phyloP scores from a whole-genome alignment of 2,113 vertebrate species.

The Hippocampus guttulatus region DNA sequence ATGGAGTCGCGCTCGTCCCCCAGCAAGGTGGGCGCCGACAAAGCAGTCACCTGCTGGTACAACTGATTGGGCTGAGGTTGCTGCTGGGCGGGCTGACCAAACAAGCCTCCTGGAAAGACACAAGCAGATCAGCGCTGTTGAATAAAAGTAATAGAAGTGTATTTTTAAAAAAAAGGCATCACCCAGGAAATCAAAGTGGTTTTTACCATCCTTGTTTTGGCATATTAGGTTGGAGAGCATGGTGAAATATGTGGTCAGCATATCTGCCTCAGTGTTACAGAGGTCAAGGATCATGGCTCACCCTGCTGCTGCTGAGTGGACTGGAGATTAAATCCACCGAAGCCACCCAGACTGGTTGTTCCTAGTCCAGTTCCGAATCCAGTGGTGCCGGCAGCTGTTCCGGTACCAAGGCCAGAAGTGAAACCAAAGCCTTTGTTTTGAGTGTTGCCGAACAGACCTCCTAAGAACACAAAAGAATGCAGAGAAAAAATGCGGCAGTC shows the following conservation, averaged over 20 bases:
- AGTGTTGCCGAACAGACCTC: constrained; percentile 84
- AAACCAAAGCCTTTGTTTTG: constrained; percentile 97
- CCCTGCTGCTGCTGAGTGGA: constrained; percentile 74
- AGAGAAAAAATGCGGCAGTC: background rate
- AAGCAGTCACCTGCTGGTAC: constrained; percentile 92
- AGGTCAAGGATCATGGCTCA: constrained; percentile 20
- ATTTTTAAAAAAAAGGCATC: too few relatives aligned
- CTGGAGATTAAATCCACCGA: constrained; percentile 87
- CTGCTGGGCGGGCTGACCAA: constrained; percentile 80
- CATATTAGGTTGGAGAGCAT: too few relatives aligned
- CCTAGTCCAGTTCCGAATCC: constrained; percentile 84
- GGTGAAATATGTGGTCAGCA: too few relatives aligned
- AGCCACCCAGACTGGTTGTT: constrained; percentile 72
- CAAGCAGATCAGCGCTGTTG: background rate
- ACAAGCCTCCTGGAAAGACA: constrained; percentile 75
- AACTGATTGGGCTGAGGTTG: constrained; percentile 86
- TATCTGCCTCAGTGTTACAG: too few relatives aligned
- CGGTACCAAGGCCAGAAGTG: constrained; percentile 81
- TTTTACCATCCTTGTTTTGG: too few relatives aligned
- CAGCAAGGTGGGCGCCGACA: constrained; percentile 87
- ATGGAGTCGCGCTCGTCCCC: constrained; percentile 95
- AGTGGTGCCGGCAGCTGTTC: constrained; percentile 67
- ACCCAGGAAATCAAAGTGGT: too few relatives aligned
- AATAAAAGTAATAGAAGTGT: too few relatives aligned
- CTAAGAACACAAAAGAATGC: constrained; percentile 36